Evolutionary conservation across 2,113 vertebrate species (phyloP).

Genomic region (Boulengeromyrus knoepffleri): DNA sequence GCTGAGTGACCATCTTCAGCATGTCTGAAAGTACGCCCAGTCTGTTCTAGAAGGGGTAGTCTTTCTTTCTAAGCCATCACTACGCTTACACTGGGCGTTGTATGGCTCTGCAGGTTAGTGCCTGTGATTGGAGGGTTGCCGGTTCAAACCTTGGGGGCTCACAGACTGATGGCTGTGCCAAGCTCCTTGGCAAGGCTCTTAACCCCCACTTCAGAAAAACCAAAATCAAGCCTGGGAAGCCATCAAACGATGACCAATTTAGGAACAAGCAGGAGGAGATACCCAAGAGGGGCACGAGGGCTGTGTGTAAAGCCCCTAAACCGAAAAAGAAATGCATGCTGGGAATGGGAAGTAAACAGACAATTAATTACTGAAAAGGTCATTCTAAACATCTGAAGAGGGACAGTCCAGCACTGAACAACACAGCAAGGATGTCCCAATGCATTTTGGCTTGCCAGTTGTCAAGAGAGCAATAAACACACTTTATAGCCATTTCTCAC

Average conservation of each 20-base stretch:
- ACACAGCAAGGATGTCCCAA: background rate
- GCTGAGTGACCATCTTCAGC: background rate
- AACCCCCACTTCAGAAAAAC: background rate
- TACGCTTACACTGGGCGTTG: background rate
- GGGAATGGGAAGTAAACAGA: background rate
- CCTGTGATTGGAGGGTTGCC: background rate
- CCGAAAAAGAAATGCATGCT: background rate
- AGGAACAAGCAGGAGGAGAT: background rate
- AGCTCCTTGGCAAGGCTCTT: background rate
- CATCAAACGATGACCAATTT: background rate
- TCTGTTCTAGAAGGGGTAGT: background rate
- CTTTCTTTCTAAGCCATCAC: background rate
- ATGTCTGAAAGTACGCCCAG: background rate
- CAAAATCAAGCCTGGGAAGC: background rate
- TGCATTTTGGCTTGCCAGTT: background rate
- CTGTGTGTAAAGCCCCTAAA: background rate
- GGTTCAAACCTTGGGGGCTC: background rate
- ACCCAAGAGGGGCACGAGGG: background rate
- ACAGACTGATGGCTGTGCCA: background rate
- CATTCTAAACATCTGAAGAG: background rate
- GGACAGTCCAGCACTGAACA: background rate
- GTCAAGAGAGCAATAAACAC: background rate
- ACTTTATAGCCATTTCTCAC: background rate
- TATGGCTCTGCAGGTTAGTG: background rate
- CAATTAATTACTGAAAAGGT: background rate